These are phyloP conservation scores for Notospermus geniculatus DNA, from an alignment of 1,140 invertebrate species.

Conservation along the genomic window DNA sequence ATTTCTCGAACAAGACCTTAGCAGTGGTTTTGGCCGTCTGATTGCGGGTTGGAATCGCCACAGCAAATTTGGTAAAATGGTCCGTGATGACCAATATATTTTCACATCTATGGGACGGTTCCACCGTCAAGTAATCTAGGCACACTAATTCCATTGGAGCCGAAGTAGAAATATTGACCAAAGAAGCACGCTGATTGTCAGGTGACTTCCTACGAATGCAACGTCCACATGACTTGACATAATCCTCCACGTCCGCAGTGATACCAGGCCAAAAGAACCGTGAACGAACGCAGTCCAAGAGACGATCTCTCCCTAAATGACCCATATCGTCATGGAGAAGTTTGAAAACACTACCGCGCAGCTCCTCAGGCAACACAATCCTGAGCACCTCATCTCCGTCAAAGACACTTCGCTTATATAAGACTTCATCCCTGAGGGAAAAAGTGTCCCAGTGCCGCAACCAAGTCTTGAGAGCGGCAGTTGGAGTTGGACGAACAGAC, in stretches of 20 bases:
- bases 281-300: background rate
- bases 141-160: no score
- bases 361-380: constrained; percentile 4
- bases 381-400: background rate
- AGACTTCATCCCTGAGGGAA: background rate
- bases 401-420: background rate
- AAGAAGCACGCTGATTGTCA: constrained; percentile 1
- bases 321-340: constrained; percentile 1
- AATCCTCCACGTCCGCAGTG: background rate
- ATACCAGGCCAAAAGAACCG: constrained; percentile 6
- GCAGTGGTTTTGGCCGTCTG: constrained; percentile 22
- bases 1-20: constrained; percentile 16
- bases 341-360: background rate
- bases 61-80: no score
- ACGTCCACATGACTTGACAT: no score
- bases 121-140: no score
- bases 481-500: no score
- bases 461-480: no score
- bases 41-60: no score
- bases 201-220: constrained; percentile 13
- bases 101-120: no score
- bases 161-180: constrained; percentile 22
- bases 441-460: background rate
- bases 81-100: no score
- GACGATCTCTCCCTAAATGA: background rate